Percentiles rank a stretch among this genome's conserved stretches.
Evolutionary conservation across 2,113 vertebrate genomes (phyloP).

Genomic region (Plecturocebus donacophilus): DNA sequence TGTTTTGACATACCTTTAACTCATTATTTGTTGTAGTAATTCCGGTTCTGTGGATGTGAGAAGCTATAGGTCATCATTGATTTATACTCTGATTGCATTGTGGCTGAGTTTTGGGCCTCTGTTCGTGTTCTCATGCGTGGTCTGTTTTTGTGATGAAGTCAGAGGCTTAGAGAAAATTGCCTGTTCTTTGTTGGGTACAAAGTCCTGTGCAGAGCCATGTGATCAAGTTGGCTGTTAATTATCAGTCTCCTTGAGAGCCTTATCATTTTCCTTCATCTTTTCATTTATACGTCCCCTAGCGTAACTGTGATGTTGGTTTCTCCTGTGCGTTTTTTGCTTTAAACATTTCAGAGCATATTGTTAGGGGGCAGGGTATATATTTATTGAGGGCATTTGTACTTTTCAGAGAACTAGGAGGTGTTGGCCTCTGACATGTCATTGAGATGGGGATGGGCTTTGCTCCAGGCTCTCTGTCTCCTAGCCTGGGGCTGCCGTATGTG

Average conservation of each 20-base stretch:
- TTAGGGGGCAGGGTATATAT: background rate
- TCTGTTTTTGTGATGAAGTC: background rate
- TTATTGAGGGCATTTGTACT: background rate
- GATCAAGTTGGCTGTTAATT: background rate
- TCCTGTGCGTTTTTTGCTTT: background rate
- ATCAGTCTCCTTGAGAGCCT: background rate
- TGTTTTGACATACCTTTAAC: background rate
- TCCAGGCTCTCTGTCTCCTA: too few species aligned
- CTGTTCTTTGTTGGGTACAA: background rate
- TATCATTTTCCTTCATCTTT: background rate
- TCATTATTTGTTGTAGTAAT: background rate
- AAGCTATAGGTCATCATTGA: background rate
- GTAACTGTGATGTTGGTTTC: background rate
- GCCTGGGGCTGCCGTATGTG: background rate
- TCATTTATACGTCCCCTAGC: background rate
- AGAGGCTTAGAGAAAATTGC: too few species aligned
- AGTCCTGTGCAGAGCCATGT: fast-evolving
- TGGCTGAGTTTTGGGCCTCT: fast-evolving
- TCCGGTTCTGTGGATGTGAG: background rate
- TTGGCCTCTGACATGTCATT: background rate
- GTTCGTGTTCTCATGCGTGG: background rate
- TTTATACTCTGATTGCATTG: too few species aligned
- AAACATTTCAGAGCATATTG: background rate
- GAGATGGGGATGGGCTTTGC: background rate
- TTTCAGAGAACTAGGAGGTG: background rate